Percentiles rank a stretch among this genome's conserved stretches.
Conservation (phyloP, 2,797 vertebrate genomes). For the Sebastiscus tertius region DNA sequence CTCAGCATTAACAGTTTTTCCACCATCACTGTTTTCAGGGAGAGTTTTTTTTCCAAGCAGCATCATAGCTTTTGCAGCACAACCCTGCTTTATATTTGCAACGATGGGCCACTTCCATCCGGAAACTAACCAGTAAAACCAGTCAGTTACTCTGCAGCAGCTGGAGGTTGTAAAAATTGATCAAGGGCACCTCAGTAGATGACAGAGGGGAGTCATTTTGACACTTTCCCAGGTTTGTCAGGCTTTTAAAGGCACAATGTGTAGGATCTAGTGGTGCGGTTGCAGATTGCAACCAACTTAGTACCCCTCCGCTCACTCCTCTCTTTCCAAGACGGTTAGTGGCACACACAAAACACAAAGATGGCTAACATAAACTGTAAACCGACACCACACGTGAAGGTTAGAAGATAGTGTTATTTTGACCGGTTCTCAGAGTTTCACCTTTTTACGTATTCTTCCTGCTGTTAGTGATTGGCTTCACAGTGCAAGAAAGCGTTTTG, state of each 20-base stretch:
- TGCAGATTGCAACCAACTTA: too few species aligned
- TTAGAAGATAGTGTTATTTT: too few species aligned
- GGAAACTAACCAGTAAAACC: not conserved
- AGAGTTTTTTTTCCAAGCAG: not conserved
- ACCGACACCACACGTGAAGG: too few species aligned
- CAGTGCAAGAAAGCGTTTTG: not conserved
- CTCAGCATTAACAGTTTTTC: conserved; percentile 8
- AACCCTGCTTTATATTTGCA: not conserved
- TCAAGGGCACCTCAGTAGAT: not conserved
- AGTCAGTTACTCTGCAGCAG: not conserved
- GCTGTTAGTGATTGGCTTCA: too few species aligned
- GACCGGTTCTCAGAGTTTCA: too few species aligned
- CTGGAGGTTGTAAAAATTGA: not conserved
- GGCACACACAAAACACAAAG: too few species aligned
- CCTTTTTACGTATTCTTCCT: too few species aligned
- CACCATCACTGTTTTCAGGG: not conserved
- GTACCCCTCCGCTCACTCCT: too few species aligned
- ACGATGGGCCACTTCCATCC: not conserved
- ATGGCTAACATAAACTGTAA: too few species aligned
- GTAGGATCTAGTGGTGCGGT: too few species aligned
- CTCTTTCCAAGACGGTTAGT: too few species aligned
- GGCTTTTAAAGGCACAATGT: not conserved
- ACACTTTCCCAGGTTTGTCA: not conserved
- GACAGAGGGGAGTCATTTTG: not conserved
- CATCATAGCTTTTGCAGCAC: not conserved